phyloP scores from a whole-genome alignment of 1,140 invertebrate genomes.

The Trichoplusia ni region DNA sequence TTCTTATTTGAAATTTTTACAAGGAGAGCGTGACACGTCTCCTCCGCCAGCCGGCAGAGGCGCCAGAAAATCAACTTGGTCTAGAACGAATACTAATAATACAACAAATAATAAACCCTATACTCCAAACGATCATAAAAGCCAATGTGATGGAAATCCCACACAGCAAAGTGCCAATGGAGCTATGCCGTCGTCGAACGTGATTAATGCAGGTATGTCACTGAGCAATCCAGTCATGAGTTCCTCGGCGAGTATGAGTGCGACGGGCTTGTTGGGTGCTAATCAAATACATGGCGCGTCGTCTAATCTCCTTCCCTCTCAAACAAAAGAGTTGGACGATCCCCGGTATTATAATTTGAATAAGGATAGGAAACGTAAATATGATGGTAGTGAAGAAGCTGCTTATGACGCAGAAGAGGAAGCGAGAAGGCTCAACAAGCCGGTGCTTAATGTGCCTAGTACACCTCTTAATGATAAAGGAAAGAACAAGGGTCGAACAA shows the following conservation, averaged over 20 bases:
- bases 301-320: slow-evolving; percentile 65
- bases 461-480: slow-evolving; percentile 76
- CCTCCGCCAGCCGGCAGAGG: slow-evolving; percentile 86
- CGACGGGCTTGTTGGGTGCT: slow-evolving; percentile 60
- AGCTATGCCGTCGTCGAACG: slow-evolving; percentile 64
- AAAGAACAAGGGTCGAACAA: slow-evolving; percentile 64
- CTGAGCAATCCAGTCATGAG: slow-evolving; percentile 65
- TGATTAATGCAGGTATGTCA: slow-evolving; percentile 63
- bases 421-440: slow-evolving; percentile 74
- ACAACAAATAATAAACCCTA: slow-evolving; percentile 68
- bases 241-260: slow-evolving; percentile 60
- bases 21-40: slow-evolving; percentile 90
- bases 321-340: slow-evolving; percentile 83
- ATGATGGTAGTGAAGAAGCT: slow-evolving; percentile 85
- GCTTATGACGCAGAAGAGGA: slow-evolving; percentile 85
- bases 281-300: slow-evolving; percentile 63
- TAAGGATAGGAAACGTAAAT: slow-evolving; percentile 86
- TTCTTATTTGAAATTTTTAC: slow-evolving; percentile 91
- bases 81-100: slow-evolving; percentile 78
- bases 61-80: slow-evolving; percentile 85
- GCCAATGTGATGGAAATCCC: slow-evolving; percentile 58
- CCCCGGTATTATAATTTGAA: slow-evolving; percentile 88
- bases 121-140: slow-evolving; percentile 67
- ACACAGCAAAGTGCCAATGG: slow-evolving; percentile 74
- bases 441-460: slow-evolving; percentile 81